These are phyloP conservation scores for Toxostoma redivivum DNA, from an alignment of 2,113 vertebrate genomes.

Conservation along the genomic window DNA sequence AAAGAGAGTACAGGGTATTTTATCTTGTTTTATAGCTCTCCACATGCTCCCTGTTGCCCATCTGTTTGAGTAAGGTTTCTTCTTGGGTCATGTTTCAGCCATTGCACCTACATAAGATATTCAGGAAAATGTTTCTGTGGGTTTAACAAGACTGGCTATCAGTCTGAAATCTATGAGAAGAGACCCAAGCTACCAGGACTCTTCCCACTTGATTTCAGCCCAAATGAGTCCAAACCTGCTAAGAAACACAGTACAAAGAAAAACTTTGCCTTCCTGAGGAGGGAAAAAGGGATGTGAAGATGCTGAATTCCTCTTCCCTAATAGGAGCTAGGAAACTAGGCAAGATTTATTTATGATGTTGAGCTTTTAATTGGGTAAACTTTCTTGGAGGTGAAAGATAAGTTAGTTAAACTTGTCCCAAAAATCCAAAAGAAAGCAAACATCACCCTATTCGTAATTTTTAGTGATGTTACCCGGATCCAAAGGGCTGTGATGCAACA, in stretches of 20 bases:
- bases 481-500: neutral
- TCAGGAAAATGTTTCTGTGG: neutral
- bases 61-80: neutral
- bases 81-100: neutral
- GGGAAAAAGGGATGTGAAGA: neutral
- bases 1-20: neutral
- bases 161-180: neutral
- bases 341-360: neutral
- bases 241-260: neutral
- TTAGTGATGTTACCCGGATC: neutral
- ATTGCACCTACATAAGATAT: neutral
- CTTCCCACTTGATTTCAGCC: neutral
- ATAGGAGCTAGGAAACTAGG: neutral
- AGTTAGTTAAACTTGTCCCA: neutral
- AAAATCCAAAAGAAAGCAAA: neutral
- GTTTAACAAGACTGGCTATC: neutral
- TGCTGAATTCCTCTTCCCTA: neutral
- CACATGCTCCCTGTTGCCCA: rapidly evolving
- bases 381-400: neutral
- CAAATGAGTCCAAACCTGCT: neutral
- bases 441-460: neutral
- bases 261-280: neutral
- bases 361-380: neutral
- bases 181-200: neutral
- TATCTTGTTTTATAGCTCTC: neutral